Conservation (phyloP, 2,797 vertebrate genomes). For the Microhierax caerulescens region DNA sequence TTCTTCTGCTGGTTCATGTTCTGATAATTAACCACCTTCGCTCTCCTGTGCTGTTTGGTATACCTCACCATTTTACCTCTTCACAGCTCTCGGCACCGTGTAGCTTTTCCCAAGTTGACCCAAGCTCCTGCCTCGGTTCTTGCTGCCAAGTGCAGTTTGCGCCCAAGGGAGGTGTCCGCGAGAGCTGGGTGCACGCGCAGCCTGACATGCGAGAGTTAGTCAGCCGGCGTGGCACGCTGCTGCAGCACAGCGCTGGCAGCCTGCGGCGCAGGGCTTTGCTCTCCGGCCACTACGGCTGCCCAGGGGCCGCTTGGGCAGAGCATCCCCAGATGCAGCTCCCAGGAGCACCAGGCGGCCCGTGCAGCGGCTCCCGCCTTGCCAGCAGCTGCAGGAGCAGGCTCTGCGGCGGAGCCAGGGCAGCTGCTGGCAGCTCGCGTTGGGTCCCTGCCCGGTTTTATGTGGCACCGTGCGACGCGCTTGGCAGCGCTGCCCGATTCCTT, state of each 20-base stretch:
- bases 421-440: background rate
- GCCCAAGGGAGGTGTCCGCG: accelerated
- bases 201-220: background rate
- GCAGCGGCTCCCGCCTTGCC: background rate
- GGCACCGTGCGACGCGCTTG: accelerated
- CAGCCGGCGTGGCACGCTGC: background rate
- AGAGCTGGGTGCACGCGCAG: background rate
- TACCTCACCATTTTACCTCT: background rate
- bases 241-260: background rate
- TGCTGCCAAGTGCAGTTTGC: background rate
- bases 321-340: background rate
- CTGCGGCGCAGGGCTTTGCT: background rate
- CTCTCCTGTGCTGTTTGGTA: accelerated
- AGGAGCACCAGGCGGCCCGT: accelerated
- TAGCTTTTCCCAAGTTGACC: background rate
- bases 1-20: background rate
- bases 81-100: background rate
- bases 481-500: background rate
- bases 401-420: background rate
- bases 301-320: background rate
- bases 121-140: background rate
- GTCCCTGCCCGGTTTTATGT: background rate
- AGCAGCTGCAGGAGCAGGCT: background rate
- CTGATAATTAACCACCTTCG: background rate
- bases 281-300: background rate